Evolutionary conservation across 2,113 vertebrate species (phyloP), one percentile per base, ranked within the genome.

Genomic region (Passer domesticus): DNA sequence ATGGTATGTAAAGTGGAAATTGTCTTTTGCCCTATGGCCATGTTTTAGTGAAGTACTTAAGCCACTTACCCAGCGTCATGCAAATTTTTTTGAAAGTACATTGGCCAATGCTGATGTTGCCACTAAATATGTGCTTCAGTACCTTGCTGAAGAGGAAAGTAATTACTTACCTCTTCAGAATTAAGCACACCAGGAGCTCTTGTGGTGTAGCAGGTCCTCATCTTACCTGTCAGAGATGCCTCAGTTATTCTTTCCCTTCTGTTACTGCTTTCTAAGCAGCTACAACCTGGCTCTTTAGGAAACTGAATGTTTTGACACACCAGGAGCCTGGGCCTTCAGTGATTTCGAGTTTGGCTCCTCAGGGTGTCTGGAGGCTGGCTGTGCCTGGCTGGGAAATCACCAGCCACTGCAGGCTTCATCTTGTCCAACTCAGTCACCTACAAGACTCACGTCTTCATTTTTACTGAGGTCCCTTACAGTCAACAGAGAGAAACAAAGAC

Each of bases 1-100:
- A 35, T 13, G 17, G 39, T 82, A 70, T 84, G 56, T 86, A 77
- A 93, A 90, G 50, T 64, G 82, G 81, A 85, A 96, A 91, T 77
- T 86, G 79, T 66, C 55, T 95, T 67, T 88, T 87, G 79, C 84
- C 82, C 72, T 35, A 27, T 64, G 73, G 89, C 74, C 31, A 8
- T 39, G 58, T 91, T 79, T 96, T 75, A 96, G 66, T 18, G 30
- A 80, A 80, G 78, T 88, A 81, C 78, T 95, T 74, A 86, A 93
- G 47, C 64, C 82, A 85, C 72, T 91, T 95, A 85, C 31, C 85
- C 56, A 83, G 53, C 50, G 16, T 74, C 28, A 77, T 81, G 79
- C 64, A 94, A 88, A 90, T 83, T 81, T 64, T 64, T 53, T 66
- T 86, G 84, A 47, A 72, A 92, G 59, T 47, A 28, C 68, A 33